A percentile compares a stretch with the other conserved stretches of the same genome.
These are phyloP conservation scores for Drosophila varians DNA, from an alignment of 1,140 invertebrate genomes.

Conservation along the genomic window DNA sequence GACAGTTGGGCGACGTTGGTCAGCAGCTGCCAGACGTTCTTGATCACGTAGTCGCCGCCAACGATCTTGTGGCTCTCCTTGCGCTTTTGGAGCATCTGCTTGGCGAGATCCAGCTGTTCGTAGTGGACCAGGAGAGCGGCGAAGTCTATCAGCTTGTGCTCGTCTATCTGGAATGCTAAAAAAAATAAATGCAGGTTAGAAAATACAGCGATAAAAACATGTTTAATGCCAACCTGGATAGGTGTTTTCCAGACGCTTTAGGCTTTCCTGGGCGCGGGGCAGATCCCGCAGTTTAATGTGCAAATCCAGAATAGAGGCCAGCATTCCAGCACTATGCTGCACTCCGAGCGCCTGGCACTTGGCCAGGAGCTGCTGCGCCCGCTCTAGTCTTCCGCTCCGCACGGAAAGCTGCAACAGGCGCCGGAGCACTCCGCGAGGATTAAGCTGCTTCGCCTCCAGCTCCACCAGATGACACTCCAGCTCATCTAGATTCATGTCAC, in stretches of 20 bases:
- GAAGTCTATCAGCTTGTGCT: slow-evolving; percentile 84
- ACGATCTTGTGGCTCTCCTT: slow-evolving; percentile 46
- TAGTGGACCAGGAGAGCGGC: slow-evolving; percentile 83
- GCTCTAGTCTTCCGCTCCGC: slow-evolving; percentile 78
- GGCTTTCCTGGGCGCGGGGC: slow-evolving; percentile 75
- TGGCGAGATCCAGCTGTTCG: slow-evolving; percentile 80
- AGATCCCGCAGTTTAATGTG: slow-evolving; percentile 80
- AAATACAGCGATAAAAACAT: neutral
- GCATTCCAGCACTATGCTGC: slow-evolving; percentile 83
- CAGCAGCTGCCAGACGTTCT: slow-evolving; percentile 84
- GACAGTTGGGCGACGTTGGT: slow-evolving; percentile 70
- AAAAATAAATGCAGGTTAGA: neutral
- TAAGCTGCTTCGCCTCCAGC: slow-evolving; percentile 83
- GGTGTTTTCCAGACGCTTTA: slow-evolving; percentile 54
- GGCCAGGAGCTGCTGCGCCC: slow-evolving; percentile 79
- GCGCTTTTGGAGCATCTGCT: slow-evolving; percentile 73
- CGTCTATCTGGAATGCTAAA: slow-evolving; percentile 84
- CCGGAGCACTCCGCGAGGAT: slow-evolving; percentile 84
- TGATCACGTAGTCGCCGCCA: slow-evolving; percentile 59
- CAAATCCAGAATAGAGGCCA: slow-evolving; percentile 83
- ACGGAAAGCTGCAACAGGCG: slow-evolving; percentile 84
- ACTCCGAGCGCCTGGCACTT: slow-evolving; percentile 82
- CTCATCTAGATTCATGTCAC: slow-evolving; percentile 84
- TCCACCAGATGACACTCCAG: slow-evolving; percentile 85
- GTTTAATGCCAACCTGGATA: slow-evolving; percentile 59